Base-by-base conservation (phyloP, 2,888 invertebrate genomes). In the Torymus tubicola region DNA sequence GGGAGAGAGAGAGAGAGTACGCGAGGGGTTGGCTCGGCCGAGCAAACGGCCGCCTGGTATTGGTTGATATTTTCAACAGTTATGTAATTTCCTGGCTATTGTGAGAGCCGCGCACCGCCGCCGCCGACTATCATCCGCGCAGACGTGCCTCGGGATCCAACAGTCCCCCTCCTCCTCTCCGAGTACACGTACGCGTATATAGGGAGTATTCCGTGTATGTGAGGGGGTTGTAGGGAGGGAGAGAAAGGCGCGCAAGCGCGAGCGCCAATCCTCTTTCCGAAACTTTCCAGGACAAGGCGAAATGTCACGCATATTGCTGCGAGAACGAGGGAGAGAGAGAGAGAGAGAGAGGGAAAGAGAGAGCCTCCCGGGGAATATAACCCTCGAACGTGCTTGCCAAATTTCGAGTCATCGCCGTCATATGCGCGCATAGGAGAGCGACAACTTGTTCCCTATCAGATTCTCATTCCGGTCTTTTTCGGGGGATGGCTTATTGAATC, bases 51-150 rank as follows among this genome's bases (percentile, higher is more conserved):
- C 82, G 87, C 74, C 86, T 86, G 84, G 84, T 90, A 90, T 90
- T 90, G 90, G 89, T 87, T 89, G 90, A 90, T 90, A 90, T 90
- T 90, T 90, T 89, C 90, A 90, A 90, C 90, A 90, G 90, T 90
- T 90, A 89, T 90, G 90, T 90, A 90, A 90, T 90, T 90, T 90
- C 90, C 90, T 90, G 90, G 90, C 87, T 89, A 90, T 90, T 90
- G 90, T 90, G 87, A 87, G 86, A 87, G 68, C 31, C 14, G 16
- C 18, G 60, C 71, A n/a, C n/a, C n/a, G 65, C 63, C 31, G 18
- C n/a, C 57, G 13, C 14, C 12, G 84, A 85, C 86, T 87, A 86
- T 87, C 86, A 86, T 87, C 87, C 87, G 86, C 87, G 87, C 87
- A 87, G 88, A 87, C 88, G 87, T 87, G 87, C 86, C 85, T 61